Evolutionary conservation across 2,888 invertebrate species (phyloP), one percentile per base, ranked within the genome.

Genomic region (Acheta domesticus): DNA sequence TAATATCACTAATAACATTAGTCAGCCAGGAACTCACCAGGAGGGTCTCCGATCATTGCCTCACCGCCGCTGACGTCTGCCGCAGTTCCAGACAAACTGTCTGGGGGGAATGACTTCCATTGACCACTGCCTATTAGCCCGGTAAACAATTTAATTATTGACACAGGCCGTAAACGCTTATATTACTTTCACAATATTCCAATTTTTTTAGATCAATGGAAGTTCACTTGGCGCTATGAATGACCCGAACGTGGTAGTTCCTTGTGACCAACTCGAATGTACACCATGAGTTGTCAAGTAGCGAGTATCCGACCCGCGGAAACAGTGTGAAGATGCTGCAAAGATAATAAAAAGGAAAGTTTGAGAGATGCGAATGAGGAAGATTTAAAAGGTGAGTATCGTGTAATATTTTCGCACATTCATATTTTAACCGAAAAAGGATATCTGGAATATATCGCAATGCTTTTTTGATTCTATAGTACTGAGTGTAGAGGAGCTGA

Each of bases 261-360:
- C n/a, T 98, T 82, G 93, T 98, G 82, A 94, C 93, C 79, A 97
- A 98, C 88, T 95, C 96, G 2, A 97, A 97, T 87, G 94, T 97
- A 74, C 94, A 94, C 84, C 97, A 98, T 85, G 92, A 95, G 86
- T 88, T 98, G 82, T 93, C 93, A 11, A 93, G 94, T 75, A 95
- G 95, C 85, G 97, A 97, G 86, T 98, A 97, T 86, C 92, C 95
- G 0, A 91, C 92, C 81, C 89, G 78, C 89, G 95, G 79, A 91
- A 91, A 81, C 94, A 95, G 87, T 93, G 95, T 86, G 89, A 91
- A 84, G 89, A 93, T 86, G 94, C 94, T 77, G 91, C 94, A 21
- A 88, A 91, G 79, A 86, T 90, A 76, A 88, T 98, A 80, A 91
- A 91, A 91, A 93, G 83, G 89, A 90, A 50, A 94, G 94, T 83